Evolutionary conservation across 2,797 vertebrate species (phyloP).

Genomic region (Eulemur mongoz): DNA sequence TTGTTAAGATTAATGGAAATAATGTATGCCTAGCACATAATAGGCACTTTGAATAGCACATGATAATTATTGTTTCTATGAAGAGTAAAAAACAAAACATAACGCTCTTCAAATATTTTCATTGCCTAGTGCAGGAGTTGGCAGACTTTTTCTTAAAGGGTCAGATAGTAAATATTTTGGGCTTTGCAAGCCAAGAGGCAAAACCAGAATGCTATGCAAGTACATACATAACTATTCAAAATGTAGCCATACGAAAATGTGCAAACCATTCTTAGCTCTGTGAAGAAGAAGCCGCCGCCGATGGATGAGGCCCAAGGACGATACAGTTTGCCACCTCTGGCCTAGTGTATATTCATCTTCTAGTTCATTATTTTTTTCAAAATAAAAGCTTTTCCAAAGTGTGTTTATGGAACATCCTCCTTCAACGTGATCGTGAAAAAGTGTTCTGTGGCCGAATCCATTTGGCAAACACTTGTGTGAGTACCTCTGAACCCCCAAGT

Average conservation of each 20-base stretch:
- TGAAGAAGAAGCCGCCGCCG: too few relatives aligned
- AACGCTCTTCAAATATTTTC: not conserved
- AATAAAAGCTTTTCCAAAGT: conserved; percentile 9
- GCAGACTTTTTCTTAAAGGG: not conserved
- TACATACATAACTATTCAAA: conserved; percentile 29
- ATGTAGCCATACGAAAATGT: not conserved
- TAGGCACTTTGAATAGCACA: not conserved
- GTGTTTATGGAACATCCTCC: not conserved
- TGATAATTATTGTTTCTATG: not conserved
- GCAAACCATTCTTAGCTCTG: not conserved
- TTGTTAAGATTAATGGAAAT: not conserved
- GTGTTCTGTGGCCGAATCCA: not conserved
- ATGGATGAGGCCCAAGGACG: not conserved
- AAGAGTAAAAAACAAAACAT: not conserved
- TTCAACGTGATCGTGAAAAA: not conserved
- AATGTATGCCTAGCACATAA: not conserved
- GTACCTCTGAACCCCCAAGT: not conserved
- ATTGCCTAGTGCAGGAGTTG: not conserved
- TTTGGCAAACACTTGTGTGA: not conserved
- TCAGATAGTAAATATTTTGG: conserved; percentile 39
- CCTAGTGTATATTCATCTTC: not conserved
- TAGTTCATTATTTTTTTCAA: not conserved
- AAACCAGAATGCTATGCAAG: conserved; percentile 40
- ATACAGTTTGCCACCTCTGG: not conserved
- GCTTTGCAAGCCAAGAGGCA: conserved; percentile 30